These are phyloP conservation scores for Meleagris gallopavo DNA, from an alignment of 2,113 vertebrate genomes.

Conservation along the genomic window DNA sequence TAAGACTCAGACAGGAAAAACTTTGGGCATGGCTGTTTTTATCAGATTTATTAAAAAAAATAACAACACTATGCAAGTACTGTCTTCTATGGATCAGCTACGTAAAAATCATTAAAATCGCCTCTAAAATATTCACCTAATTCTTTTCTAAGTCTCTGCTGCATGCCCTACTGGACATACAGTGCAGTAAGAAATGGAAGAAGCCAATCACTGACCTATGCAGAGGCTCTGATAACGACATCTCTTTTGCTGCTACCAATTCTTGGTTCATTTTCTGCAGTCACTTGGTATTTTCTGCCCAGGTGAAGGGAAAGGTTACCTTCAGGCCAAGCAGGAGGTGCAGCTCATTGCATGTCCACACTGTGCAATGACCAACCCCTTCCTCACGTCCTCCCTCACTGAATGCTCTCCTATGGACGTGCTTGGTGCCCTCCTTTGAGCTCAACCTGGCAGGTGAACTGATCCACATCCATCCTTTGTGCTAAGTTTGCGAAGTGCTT, in stretches of 20 bases:
- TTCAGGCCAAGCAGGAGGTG: not conserved
- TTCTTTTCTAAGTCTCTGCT: not conserved
- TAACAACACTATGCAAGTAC: not conserved
- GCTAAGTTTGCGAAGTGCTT: not conserved
- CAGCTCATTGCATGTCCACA: rapidly evolving
- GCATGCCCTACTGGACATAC: not conserved
- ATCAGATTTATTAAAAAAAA: not conserved
- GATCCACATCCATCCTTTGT: not conserved
- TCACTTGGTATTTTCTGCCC: rapidly evolving
- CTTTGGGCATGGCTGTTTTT: not conserved
- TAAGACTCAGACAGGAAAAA: not conserved
- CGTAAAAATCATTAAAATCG: not conserved
- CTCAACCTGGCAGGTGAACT: not conserved
- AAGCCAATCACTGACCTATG: not conserved
- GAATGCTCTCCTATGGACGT: rapidly evolving
- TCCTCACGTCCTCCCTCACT: rapidly evolving
- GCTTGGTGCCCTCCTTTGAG: not conserved
- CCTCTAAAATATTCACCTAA: not conserved
- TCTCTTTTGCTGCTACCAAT: not conserved
- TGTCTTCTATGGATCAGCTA: not conserved
- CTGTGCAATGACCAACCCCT: not conserved
- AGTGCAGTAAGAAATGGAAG: not conserved
- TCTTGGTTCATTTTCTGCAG: not conserved
- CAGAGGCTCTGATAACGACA: rapidly evolving
- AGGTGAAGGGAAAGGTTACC: not conserved